Evolutionary conservation across 64 coral and sea anemone species (phyloP).

Genomic region (Dendrophyllia cribrosa): DNA sequence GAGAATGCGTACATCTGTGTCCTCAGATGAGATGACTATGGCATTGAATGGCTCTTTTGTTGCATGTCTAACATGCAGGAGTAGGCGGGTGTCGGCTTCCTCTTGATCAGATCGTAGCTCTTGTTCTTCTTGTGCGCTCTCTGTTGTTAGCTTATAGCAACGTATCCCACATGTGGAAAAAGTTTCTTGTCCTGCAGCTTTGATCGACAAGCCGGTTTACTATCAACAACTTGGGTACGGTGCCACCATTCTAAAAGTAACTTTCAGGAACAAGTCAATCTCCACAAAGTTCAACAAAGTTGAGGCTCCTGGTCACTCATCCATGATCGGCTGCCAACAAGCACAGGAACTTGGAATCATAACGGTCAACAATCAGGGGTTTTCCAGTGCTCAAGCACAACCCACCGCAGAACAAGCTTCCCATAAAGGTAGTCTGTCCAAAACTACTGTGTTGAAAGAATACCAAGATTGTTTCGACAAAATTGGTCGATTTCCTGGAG

Average conservation of each 20-base stretch:
- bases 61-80: too few relatives aligned
- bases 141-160: too few relatives aligned
- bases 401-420: background rate
- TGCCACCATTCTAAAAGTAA: constrained; percentile 12
- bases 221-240: constrained; percentile 50
- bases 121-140: too few relatives aligned
- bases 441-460: constrained; percentile 35
- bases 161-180: too few relatives aligned
- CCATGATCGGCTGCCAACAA: constrained; percentile 61
- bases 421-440: background rate
- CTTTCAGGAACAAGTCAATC: constrained; percentile 34
- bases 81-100: too few relatives aligned
- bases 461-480: constrained; percentile 56
- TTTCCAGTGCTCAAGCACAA: background rate
- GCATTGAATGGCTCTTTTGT: too few relatives aligned
- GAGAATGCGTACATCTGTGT: background rate
- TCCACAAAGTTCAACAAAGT: constrained; percentile 55
- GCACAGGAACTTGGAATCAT: constrained; percentile 48
- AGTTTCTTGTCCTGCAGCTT: too few relatives aligned
- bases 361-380: background rate
- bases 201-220: too few relatives aligned
- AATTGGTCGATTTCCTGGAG: constrained; percentile 22
- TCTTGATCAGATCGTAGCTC: too few relatives aligned
- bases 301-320: constrained; percentile 64
- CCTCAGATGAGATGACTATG: too few relatives aligned